Percentiles rank a stretch among this genome's conserved stretches.
Evolutionary conservation across 2,888 invertebrate genomes (phyloP).

Genomic region (Scaptomyza cyrtandrae): DNA sequence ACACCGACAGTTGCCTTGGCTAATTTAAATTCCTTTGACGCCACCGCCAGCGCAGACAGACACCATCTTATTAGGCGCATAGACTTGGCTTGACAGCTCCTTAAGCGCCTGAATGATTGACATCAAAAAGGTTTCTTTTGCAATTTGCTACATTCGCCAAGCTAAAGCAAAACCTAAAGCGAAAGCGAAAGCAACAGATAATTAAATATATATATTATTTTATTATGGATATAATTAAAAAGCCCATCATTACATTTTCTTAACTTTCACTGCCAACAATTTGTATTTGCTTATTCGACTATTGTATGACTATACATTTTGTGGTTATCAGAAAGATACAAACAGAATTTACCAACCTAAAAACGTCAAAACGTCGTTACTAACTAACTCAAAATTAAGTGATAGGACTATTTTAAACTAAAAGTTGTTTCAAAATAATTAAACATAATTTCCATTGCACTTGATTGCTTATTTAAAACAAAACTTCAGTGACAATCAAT

Average conservation of each 20-base stretch:
- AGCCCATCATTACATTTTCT: constrained; percentile 59
- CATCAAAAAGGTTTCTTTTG: constrained; percentile 73
- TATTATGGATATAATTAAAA: constrained; percentile 63
- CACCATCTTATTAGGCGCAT: constrained; percentile 67
- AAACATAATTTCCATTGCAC: not conserved
- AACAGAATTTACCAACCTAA: no score
- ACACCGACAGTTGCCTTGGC: constrained; percentile 55
- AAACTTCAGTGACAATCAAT: not conserved
- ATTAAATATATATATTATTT: constrained; percentile 50
- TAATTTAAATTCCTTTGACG: constrained; percentile 79
- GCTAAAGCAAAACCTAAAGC: constrained; percentile 27
- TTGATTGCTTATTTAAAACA: not conserved
- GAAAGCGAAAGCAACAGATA: constrained; percentile 35
- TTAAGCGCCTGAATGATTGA: constrained; percentile 80
- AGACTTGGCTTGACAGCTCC: constrained; percentile 74
- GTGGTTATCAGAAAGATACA: not conserved
- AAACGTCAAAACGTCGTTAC: no score
- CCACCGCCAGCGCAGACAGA: constrained; percentile 21
- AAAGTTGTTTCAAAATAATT: not conserved
- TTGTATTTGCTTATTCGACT: constrained; percentile 30
- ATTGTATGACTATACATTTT: constrained; percentile 40
- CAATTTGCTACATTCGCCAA: constrained; percentile 38
- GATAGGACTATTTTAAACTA: not conserved
- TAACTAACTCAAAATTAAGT: not conserved
- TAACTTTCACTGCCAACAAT: constrained; percentile 17